Conservation (phyloP, 2,888 invertebrate genomes). For the Watsonalla cultraria region DNA sequence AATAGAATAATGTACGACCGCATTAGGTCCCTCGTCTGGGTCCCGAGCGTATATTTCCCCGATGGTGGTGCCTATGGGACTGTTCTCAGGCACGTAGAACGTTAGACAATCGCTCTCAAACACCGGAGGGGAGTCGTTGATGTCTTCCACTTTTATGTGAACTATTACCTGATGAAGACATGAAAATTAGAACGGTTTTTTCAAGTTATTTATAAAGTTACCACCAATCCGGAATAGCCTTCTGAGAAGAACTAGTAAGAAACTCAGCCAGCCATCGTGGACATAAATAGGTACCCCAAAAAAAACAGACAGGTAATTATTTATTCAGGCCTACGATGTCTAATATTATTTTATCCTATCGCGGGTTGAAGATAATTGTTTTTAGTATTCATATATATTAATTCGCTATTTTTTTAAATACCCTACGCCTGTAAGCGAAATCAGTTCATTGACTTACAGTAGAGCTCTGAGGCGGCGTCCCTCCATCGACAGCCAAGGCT, state of each 20-base stretch:
- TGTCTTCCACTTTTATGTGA: conserved; percentile 90
- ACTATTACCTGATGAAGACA: conserved; percentile 79
- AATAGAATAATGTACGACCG: conserved; percentile 95
- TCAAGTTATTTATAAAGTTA: too few relatives aligned
- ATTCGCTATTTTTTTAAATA: too few relatives aligned
- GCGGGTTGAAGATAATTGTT: too few relatives aligned
- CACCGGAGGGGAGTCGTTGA: conserved; percentile 94
- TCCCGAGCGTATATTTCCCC: conserved; percentile 94
- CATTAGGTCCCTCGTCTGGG: conserved; percentile 95
- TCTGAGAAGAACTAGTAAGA: background rate
- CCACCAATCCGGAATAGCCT: too few relatives aligned
- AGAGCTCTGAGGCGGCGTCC: conserved; percentile 86
- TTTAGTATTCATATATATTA: too few relatives aligned
- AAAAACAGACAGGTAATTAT: too few relatives aligned
- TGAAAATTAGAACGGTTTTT: background rate
- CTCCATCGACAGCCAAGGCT: conserved; percentile 94
- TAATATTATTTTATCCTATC: too few relatives aligned
- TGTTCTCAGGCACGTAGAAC: conserved; percentile 95
- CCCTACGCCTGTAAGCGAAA: too few relatives aligned
- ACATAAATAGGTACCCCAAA: background rate
- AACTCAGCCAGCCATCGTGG: background rate
- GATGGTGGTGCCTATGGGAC: conserved; percentile 96
- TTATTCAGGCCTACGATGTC: too few relatives aligned
- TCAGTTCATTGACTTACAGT: too few relatives aligned
- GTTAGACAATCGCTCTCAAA: conserved; percentile 93